Evolutionary conservation across 2,113 vertebrate genomes (phyloP).

Genomic region (Gymnorhina tibicen): DNA sequence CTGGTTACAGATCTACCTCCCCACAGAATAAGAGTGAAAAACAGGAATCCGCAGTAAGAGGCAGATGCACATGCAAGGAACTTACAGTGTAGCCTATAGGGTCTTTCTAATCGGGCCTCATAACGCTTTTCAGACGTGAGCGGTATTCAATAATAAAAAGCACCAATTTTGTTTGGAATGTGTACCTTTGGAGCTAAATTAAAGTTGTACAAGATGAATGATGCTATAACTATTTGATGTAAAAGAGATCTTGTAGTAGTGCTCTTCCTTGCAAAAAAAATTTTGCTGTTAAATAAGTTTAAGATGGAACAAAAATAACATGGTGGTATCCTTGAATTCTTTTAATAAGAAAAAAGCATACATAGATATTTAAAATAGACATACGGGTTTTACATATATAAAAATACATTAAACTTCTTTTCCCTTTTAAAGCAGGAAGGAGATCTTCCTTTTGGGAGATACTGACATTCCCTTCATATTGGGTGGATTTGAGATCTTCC

Average conservation of each 20-base stretch:
- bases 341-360: not conserved
- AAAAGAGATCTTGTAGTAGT: not conserved
- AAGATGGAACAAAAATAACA: not conserved
- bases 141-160: not conserved
- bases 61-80: not conserved
- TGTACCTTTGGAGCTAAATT: not conserved
- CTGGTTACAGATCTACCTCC: not conserved
- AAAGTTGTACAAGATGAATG: not conserved
- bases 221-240: not conserved
- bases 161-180: not conserved
- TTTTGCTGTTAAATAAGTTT: not conserved
- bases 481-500: not conserved
- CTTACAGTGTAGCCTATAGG: not conserved
- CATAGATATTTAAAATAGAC: not conserved
- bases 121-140: not conserved
- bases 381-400: not conserved
- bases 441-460: constrained; percentile 12
- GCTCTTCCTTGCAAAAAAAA: not conserved
- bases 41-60: not conserved
- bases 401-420: not conserved
- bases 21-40: not conserved
- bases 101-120: not conserved
- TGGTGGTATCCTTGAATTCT: not conserved
- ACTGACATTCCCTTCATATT: constrained; percentile 23
- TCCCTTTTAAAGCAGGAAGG: not conserved